A percentile compares a stretch with the other conserved stretches of the same genome.
phyloP scores from a whole-genome alignment of 2,113 vertebrate species.

The Fulica atra region DNA sequence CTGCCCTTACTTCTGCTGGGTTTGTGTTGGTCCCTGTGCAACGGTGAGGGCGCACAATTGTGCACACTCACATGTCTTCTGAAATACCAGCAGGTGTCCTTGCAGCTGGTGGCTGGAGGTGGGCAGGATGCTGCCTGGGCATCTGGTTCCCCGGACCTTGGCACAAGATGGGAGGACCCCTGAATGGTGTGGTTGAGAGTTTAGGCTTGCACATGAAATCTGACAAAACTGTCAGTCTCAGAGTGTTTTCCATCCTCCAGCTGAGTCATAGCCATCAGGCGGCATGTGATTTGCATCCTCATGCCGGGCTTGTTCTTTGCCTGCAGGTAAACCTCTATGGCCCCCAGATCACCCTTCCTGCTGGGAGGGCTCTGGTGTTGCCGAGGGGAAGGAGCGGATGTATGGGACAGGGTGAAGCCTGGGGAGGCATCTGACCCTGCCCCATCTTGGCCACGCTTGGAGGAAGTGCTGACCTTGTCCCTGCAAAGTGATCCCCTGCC shows the following conservation, averaged over 20 bases:
- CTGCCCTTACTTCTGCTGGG: not conserved
- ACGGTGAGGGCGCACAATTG: not conserved
- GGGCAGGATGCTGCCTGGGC: not conserved
- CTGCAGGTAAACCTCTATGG: not conserved
- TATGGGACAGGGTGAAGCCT: not conserved
- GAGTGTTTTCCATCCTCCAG: not conserved
- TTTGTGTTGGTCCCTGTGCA: not conserved
- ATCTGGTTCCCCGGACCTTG: fast-evolving
- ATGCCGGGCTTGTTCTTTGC: not conserved
- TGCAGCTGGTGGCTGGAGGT: not conserved
- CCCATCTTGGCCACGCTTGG: not conserved
- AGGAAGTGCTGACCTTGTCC: not conserved
- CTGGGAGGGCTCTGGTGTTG: fast-evolving
- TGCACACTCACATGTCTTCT: not conserved
- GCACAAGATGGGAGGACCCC: not conserved
- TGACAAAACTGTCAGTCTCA: fast-evolving
- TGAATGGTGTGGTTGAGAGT: not conserved
- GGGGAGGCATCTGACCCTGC: not conserved
- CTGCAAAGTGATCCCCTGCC: not conserved
- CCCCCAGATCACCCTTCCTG: not conserved
- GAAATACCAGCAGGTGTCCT: not conserved
- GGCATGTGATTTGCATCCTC: not conserved
- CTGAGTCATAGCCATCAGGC: not conserved
- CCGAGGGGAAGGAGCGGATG: fast-evolving
- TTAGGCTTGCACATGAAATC: not conserved